Evolutionary conservation across 2,113 vertebrate genomes (phyloP).

Genomic region (human (Homo sapiens)): DNA sequence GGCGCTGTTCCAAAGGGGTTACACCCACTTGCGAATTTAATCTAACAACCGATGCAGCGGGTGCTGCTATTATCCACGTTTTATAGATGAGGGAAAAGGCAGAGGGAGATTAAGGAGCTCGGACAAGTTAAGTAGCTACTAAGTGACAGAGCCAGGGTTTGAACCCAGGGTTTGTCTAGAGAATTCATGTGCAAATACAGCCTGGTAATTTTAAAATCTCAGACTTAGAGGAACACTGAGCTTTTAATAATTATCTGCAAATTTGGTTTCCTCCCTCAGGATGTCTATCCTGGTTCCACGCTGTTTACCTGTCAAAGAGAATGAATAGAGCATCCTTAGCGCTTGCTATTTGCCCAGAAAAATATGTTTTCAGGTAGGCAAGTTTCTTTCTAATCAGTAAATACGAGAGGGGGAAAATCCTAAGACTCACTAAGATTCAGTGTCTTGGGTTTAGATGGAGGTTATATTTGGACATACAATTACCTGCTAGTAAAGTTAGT

Average conservation of each 20-base stretch:
- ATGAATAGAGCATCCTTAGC: background rate
- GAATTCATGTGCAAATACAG: background rate
- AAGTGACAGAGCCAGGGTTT: background rate
- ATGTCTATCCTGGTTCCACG: background rate
- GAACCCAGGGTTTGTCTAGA: background rate
- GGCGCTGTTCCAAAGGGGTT: background rate
- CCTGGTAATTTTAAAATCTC: background rate
- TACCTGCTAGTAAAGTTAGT: background rate
- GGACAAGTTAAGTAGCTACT: background rate
- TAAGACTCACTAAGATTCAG: background rate
- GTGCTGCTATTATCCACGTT: background rate
- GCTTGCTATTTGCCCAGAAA: background rate
- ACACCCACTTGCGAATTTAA: background rate
- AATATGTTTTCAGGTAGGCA: background rate
- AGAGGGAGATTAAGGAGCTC: background rate
- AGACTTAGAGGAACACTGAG: background rate
- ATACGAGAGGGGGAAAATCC: background rate
- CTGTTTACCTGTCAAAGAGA: background rate
- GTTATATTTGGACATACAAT: background rate
- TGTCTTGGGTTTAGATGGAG: background rate
- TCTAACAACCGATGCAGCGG: background rate
- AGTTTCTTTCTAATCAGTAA: background rate
- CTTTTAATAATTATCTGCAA: background rate
- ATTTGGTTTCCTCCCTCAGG: background rate
- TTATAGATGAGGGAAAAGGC: background rate